These are phyloP conservation scores for Spisula solida DNA, from an alignment of 2,888 invertebrate species.

Conservation along the genomic window DNA sequence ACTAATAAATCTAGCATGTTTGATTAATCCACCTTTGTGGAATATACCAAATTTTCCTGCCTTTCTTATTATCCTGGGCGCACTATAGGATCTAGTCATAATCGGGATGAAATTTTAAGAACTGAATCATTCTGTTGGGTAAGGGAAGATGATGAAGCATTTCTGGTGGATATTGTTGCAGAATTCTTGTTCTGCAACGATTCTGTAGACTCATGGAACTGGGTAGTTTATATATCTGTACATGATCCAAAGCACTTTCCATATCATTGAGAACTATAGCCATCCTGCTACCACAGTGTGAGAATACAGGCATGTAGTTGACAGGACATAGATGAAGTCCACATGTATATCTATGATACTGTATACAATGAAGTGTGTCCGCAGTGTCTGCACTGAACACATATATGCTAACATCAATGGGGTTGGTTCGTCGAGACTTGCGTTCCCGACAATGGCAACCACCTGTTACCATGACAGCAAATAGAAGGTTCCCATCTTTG, in stretches of 20 bases:
- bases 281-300: constrained; percentile 86
- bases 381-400: constrained; percentile 85
- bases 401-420: constrained; percentile 85
- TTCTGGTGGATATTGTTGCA: constrained; percentile 83
- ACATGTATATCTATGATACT: constrained; percentile 86
- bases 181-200: constrained; percentile 84
- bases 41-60: too few species aligned
- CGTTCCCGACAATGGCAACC: constrained; percentile 85
- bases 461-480: constrained; percentile 84
- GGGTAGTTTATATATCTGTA: constrained; percentile 86
- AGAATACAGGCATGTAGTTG: constrained; percentile 86
- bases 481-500: constrained; percentile 85
- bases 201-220: constrained; percentile 84
- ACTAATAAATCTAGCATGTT: too few species aligned
- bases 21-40: too few species aligned
- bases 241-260: constrained; percentile 83
- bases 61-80: too few species aligned
- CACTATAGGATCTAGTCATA: constrained; percentile 76
- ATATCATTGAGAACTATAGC: constrained; percentile 85
- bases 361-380: constrained; percentile 86
- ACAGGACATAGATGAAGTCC: constrained; percentile 85
- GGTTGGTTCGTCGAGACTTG: constrained; percentile 84
- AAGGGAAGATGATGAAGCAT: constrained; percentile 83
- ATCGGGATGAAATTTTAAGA: constrained; percentile 86
- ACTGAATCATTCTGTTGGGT: constrained; percentile 85